A percentile compares a stretch with the other conserved stretches of the same genome.
Evolutionary conservation across 2,797 vertebrate species (phyloP).

Genomic region (Tiaroga cobitis): DNA sequence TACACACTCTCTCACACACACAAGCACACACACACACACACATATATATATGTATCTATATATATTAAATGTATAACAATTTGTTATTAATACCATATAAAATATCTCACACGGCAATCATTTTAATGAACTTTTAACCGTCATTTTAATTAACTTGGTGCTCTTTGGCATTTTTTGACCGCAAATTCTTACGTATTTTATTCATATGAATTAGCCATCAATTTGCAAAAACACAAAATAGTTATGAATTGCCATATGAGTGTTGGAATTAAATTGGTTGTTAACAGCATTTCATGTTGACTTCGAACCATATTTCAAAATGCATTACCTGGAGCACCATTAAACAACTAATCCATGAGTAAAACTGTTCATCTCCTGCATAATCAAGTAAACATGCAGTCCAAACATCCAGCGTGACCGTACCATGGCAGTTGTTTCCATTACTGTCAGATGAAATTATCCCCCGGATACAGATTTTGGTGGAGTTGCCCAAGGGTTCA

Average conservation of each 20-base stretch:
- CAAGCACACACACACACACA: too few species aligned
- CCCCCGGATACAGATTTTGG: not conserved
- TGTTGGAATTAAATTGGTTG: not conserved
- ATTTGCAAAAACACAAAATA: not conserved
- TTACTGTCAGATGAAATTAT: conserved; percentile 18
- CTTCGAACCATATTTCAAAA: not conserved
- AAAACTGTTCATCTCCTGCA: conserved; percentile 1
- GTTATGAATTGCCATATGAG: not conserved
- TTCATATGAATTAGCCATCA: not conserved
- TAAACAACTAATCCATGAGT: not conserved
- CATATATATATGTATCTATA: too few species aligned
- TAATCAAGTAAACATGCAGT: not conserved
- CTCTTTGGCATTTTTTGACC: too few species aligned
- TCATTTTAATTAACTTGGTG: too few species aligned
- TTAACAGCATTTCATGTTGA: not conserved
- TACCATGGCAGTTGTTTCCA: conserved; percentile 20
- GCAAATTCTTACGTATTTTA: too few species aligned
- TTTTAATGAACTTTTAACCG: too few species aligned
- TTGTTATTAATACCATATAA: too few species aligned
- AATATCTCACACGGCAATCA: too few species aligned
- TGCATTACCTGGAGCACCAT: not conserved
- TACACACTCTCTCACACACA: too few species aligned
- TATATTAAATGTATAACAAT: too few species aligned
- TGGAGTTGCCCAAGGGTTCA: conserved; percentile 4
- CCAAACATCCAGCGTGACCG: conserved; percentile 6